These are phyloP conservation scores for Boloria selene DNA, from an alignment of 2,888 invertebrate genomes.

Conservation along the genomic window DNA sequence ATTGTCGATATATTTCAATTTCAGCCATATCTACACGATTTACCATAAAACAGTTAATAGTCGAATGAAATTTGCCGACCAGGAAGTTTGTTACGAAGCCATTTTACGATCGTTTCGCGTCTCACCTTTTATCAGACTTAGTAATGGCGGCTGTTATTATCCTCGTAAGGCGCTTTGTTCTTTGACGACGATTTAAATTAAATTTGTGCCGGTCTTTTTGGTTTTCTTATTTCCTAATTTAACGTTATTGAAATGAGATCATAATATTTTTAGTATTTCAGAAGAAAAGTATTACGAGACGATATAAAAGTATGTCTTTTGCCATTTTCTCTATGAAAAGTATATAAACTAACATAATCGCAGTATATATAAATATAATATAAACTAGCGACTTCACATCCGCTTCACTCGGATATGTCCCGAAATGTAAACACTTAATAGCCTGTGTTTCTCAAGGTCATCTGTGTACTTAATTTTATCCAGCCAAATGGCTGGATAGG, in stretches of 20 bases:
- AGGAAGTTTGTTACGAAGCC: constrained; percentile 20
- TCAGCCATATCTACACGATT: background rate
- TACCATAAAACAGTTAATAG: constrained; percentile 16
- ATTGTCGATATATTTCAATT: constrained; percentile 16
- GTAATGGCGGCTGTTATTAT: constrained; percentile 18
- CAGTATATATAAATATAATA: too few relatives aligned
- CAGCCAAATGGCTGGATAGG: too few relatives aligned
- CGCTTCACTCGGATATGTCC: too few relatives aligned
- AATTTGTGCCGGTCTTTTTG: background rate
- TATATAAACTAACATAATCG: too few relatives aligned
- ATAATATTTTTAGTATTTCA: too few relatives aligned
- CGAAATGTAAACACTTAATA: too few relatives aligned
- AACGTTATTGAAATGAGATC: too few relatives aligned
- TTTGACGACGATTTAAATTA: constrained; percentile 14
- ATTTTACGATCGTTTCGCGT: constrained; percentile 15
- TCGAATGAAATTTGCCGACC: constrained; percentile 21
- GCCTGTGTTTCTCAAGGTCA: too few relatives aligned
- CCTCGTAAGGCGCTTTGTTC: constrained; percentile 23
- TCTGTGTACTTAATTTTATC: too few relatives aligned
- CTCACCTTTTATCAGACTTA: constrained; percentile 13
- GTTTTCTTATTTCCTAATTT: background rate
- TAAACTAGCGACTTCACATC: too few relatives aligned
- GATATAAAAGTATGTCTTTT: background rate
- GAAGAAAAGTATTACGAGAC: background rate
- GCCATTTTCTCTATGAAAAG: too few relatives aligned